Evolutionary conservation across 1,140 invertebrate genomes (phyloP).

Genomic region (Neodiprion fabricii): DNA sequence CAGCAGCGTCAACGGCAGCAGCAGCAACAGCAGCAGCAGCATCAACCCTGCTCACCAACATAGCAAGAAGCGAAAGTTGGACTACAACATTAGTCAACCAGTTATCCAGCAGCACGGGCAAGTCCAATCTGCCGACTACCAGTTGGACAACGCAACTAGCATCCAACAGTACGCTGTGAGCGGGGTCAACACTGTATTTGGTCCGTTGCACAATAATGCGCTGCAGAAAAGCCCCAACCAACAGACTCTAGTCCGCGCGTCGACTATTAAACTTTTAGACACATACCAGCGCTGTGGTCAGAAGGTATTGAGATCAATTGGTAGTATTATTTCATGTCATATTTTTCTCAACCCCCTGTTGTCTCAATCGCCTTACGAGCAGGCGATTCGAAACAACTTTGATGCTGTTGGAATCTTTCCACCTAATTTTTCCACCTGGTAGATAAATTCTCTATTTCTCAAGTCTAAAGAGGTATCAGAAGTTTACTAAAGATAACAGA

Average conservation of each 20-base stretch:
- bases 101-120: constrained; percentile 61
- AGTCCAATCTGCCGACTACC: constrained; percentile 57
- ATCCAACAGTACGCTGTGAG: constrained; percentile 52
- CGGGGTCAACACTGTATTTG: constrained; percentile 56
- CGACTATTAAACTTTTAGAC: constrained; percentile 76
- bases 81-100: constrained; percentile 60
- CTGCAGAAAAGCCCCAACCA: constrained; percentile 63
- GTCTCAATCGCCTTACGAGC: not conserved
- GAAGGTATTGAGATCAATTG: constrained; percentile 60
- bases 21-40: constrained; percentile 52
- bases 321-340: constrained; percentile 10
- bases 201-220: constrained; percentile 55
- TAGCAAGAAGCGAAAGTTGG: constrained; percentile 67
- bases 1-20: constrained; percentile 65
- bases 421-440: not conserved
- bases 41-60: constrained; percentile 56
- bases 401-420: no score
- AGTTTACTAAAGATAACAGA: not conserved
- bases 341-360: constrained; percentile 13
- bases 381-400: not conserved
- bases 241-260: constrained; percentile 72
- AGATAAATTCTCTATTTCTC: not conserved
- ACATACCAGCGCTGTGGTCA: constrained; percentile 74
- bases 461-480: not conserved
- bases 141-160: constrained; percentile 46